These are phyloP conservation scores for Chaetodon trifasciatus DNA, from an alignment of 2,797 vertebrate genomes.

Conservation along the genomic window DNA sequence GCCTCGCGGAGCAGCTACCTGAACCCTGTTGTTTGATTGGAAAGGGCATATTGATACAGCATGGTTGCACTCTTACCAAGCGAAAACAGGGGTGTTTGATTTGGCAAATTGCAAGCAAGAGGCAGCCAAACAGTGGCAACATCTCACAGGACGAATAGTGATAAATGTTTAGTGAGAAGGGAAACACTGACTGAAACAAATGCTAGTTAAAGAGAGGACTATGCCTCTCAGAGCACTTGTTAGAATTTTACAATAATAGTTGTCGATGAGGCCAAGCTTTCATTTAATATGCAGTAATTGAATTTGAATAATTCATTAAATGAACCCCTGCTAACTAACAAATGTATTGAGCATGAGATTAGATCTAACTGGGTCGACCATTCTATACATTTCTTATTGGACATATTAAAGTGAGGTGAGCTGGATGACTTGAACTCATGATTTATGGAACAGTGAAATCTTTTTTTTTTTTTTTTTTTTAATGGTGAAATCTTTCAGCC, in stretches of 20 bases:
- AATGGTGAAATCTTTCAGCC: slow-evolving; percentile 30
- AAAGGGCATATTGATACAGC: slow-evolving; percentile 59
- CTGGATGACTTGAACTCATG: slow-evolving; percentile 26
- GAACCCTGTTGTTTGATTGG: slow-evolving; percentile 59
- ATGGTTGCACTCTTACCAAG: slow-evolving; percentile 1
- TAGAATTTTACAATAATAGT: slow-evolving; percentile 54
- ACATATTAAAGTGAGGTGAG: slow-evolving; percentile 40
- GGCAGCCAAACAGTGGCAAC: slow-evolving; percentile 35
- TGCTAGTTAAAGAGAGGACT: slow-evolving; percentile 12
- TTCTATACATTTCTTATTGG: slow-evolving; percentile 40
- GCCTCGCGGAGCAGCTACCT: slow-evolving; percentile 40
- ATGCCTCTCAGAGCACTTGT: slow-evolving; percentile 46
- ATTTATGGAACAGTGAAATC: slow-evolving; percentile 44
- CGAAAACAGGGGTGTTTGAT: slow-evolving; percentile 41
- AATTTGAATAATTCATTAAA: slow-evolving; percentile 72
- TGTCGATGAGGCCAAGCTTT: slow-evolving; percentile 48
- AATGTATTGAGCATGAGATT: slow-evolving; percentile 43
- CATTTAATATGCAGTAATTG: slow-evolving; percentile 68
- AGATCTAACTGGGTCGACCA: slow-evolving; percentile 35
- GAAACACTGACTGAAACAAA: slow-evolving; percentile 41
- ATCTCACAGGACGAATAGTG: slow-evolving; percentile 47
- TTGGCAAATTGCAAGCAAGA: slow-evolving; percentile 41
- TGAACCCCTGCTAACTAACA: slow-evolving; percentile 47
- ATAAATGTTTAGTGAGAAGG: slow-evolving; percentile 40
- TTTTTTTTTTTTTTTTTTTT: neutral